Conservation (phyloP, 2,797 vertebrate genomes). For the Sandelia bainsii region DNA sequence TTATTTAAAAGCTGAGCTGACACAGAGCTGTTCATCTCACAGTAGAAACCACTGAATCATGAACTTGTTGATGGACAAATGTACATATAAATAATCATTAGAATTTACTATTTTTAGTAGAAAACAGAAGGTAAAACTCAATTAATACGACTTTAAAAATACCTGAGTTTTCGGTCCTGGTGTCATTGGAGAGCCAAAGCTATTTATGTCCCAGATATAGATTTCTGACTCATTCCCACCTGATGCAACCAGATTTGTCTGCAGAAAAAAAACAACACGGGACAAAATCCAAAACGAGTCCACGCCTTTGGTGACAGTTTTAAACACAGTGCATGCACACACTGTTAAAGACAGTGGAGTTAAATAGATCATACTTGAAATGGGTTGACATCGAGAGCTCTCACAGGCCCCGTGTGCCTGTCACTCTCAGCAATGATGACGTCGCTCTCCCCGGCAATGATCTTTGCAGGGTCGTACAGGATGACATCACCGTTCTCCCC, state of each 20-base stretch:
- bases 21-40: background rate
- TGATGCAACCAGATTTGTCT: slow-evolving; percentile 96
- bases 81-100: background rate
- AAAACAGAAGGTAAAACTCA: background rate
- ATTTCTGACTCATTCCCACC: slow-evolving; percentile 99
- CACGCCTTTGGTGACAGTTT: background rate
- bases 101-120: too few species aligned
- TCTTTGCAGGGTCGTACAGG: slow-evolving; percentile 94
- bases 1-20: background rate
- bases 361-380: slow-evolving; percentile 88
- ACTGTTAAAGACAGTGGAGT: background rate
- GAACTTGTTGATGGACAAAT: background rate
- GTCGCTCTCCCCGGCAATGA: slow-evolving; percentile 89
- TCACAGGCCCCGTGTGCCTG: slow-evolving; percentile 93
- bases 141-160: background rate
- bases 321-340: background rate
- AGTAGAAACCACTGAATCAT: background rate
- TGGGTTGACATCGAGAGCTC: slow-evolving; percentile 93
- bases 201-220: slow-evolving; percentile 99
- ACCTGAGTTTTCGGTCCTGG: slow-evolving; percentile 98
- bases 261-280: slow-evolving; percentile 14
- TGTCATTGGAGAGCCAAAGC: slow-evolving; percentile 95
- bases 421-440: slow-evolving; percentile 92
- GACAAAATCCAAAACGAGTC: background rate
- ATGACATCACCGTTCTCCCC: slow-evolving; percentile 96